Percentiles rank a stretch among this genome's conserved stretches.
phyloP scores from a whole-genome alignment of 2,888 invertebrate species.

The Eupithecia insigniata region DNA sequence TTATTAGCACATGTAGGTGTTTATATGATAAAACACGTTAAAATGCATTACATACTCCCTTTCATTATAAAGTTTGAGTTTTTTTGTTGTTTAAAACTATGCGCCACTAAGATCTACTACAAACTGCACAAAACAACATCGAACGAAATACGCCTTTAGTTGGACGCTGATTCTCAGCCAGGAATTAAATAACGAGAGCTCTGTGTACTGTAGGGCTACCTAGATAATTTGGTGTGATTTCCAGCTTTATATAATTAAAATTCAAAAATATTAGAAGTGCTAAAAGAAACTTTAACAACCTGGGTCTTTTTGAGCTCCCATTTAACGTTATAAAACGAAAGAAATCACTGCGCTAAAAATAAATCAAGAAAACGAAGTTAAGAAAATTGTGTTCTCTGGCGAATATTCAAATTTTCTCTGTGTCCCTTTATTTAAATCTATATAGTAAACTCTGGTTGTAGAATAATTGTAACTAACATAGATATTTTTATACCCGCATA shows the following conservation, averaged over 20 bases:
- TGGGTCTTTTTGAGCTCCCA: too few relatives aligned
- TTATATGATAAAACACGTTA: not conserved
- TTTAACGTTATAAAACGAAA: too few relatives aligned
- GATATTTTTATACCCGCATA: slow-evolving; percentile 75
- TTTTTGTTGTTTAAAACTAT: not conserved
- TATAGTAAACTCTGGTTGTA: slow-evolving; percentile 52
- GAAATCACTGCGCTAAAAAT: too few relatives aligned
- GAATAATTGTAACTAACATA: slow-evolving; percentile 51
- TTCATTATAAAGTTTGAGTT: not conserved
- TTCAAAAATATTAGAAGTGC: not conserved
- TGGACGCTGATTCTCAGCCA: not conserved
- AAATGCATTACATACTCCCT: not conserved
- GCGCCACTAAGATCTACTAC: not conserved
- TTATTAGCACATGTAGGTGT: not conserved
- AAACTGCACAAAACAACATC: not conserved
- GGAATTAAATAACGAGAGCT: not conserved
- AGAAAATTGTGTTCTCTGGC: not conserved
- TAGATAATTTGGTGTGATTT: not conserved
- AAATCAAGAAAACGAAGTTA: not conserved
- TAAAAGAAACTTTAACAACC: too few relatives aligned
- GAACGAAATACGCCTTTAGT: not conserved
- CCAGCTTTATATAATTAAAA: not conserved
- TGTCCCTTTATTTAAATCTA: not conserved
- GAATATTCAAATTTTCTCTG: not conserved
- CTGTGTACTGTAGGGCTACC: not conserved